These are phyloP conservation scores for Zaprionus camerounensis DNA, from an alignment of 1,140 invertebrate species.

Conservation along the genomic window DNA sequence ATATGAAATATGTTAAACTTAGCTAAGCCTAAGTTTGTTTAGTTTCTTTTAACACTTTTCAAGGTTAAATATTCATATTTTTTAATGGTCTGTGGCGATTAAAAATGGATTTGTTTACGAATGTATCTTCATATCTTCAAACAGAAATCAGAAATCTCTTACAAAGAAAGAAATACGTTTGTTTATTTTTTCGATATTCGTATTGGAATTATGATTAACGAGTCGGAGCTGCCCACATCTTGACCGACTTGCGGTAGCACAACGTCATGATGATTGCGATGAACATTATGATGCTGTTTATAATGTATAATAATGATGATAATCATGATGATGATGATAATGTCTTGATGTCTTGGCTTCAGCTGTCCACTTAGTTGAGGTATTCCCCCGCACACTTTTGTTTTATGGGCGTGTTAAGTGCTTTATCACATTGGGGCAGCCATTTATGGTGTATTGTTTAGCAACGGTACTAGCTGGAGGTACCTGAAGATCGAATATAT, in stretches of 20 bases:
- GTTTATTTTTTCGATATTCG: slow-evolving; percentile 33
- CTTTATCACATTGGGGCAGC: slow-evolving; percentile 42
- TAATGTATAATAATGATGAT: background rate
- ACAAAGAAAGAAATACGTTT: slow-evolving; percentile 53
- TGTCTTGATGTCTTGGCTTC: background rate
- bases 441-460: slow-evolving; percentile 44
- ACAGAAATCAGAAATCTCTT: slow-evolving; percentile 17
- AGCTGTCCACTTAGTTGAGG: slow-evolving; percentile 15
- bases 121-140: background rate
- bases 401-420: slow-evolving; percentile 43
- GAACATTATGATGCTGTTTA: background rate
- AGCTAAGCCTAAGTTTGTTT: slow-evolving; percentile 14
- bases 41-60: slow-evolving; percentile 22
- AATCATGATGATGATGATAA: slow-evolving; percentile 12
- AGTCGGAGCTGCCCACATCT: slow-evolving; percentile 25
- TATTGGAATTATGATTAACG: slow-evolving; percentile 44
- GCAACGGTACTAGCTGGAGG: slow-evolving; percentile 4
- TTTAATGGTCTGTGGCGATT: slow-evolving; percentile 18
- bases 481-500: background rate
- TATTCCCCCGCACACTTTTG: slow-evolving; percentile 31
- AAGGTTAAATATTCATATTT: slow-evolving; percentile 25
- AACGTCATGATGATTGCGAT: slow-evolving; percentile 13
- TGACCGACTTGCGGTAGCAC: slow-evolving; percentile 45
- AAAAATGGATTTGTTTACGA: slow-evolving; percentile 12
- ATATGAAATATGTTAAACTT: background rate